Evolutionary conservation across 1,140 invertebrate species (phyloP).

Genomic region (Tenebrio molitor): DNA sequence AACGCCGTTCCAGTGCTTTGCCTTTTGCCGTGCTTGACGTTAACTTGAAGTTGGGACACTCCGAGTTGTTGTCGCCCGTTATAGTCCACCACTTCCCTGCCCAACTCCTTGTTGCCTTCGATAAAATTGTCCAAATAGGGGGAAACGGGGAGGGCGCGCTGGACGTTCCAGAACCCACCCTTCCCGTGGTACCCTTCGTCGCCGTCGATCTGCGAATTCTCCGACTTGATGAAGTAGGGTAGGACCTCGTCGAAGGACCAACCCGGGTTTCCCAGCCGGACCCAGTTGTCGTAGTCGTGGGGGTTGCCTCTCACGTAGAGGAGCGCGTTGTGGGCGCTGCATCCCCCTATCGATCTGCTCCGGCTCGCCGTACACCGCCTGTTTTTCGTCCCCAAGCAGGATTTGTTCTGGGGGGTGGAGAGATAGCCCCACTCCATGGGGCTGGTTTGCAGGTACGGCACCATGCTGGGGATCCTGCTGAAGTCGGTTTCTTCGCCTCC

Average conservation of each 20-base stretch:
- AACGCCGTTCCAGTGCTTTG: conserved; percentile 80
- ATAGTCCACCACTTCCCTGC: conserved; percentile 76
- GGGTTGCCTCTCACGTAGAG: conserved; percentile 76
- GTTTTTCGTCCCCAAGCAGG: conserved; percentile 66
- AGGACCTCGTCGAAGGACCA: conserved; percentile 67
- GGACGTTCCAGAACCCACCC: conserved; percentile 71
- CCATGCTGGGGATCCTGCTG: conserved; percentile 80
- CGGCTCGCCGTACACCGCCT: conserved; percentile 71
- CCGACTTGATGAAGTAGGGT: conserved; percentile 66
- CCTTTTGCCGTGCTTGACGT: conserved; percentile 76
- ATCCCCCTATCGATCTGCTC: conserved; percentile 76
- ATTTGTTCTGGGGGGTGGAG: conserved; percentile 75
- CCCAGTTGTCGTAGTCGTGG: conserved; percentile 78
- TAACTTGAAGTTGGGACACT: conserved; percentile 74
- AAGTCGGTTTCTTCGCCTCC: conserved; percentile 77
- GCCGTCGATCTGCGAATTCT: conserved; percentile 70
- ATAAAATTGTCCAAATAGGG: conserved; percentile 69
- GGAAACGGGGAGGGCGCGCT: conserved; percentile 70
- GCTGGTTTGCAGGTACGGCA: conserved; percentile 77
- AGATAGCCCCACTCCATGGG: conserved; percentile 85
- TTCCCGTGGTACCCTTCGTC: conserved; percentile 61
- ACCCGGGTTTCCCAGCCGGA: conserved; percentile 59
- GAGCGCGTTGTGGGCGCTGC: conserved; percentile 76
- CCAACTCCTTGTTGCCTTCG: conserved; percentile 74
- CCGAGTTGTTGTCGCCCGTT: conserved; percentile 76